A percentile compares a stretch with the other conserved stretches of the same genome.
These are phyloP conservation scores for Etheostoma spectabile DNA, from an alignment of 2,113 vertebrate genomes.

Conservation along the genomic window DNA sequence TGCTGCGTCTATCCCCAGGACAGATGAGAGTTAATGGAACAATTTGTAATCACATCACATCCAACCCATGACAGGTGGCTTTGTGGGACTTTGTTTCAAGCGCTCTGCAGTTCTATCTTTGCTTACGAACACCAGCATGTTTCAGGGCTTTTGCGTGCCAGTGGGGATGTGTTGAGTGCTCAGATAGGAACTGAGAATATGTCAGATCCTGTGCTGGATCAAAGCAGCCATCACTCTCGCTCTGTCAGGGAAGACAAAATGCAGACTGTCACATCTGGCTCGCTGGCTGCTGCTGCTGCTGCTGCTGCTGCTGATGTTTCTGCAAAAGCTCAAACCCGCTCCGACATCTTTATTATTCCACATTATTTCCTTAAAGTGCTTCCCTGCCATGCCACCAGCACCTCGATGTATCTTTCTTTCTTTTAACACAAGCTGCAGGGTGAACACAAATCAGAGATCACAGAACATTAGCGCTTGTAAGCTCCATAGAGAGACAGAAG, in stretches of 20 bases:
- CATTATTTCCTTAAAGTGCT: conserved; percentile 29
- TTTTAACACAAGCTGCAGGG: conserved; percentile 18
- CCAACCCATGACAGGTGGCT: conserved; percentile 59
- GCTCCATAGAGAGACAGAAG: conserved; percentile 8
- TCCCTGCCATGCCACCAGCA: background rate
- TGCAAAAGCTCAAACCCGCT: conserved; percentile 49
- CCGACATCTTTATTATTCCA: conserved; percentile 52
- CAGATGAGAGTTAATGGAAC: conserved; percentile 53
- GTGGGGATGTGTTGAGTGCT: conserved; percentile 43
- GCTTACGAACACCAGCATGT: conserved; percentile 7
- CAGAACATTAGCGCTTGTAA: conserved; percentile 11
- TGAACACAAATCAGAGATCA: conserved; percentile 24
- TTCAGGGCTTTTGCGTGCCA: conserved; percentile 11
- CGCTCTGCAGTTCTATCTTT: conserved; percentile 10
- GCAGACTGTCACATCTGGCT: conserved; percentile 63
- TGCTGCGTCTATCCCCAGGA: conserved; percentile 8
- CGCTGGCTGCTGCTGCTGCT: conserved; percentile 18
- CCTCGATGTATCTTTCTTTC: conserved; percentile 19
- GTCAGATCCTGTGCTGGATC: conserved; percentile 66
- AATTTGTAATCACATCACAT: conserved; percentile 64
- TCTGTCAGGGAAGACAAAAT: conserved; percentile 59
- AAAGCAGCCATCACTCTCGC: conserved; percentile 68
- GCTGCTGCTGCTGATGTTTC: conserved; percentile 36
- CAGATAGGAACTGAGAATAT: conserved; percentile 41
- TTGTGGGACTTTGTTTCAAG: conserved; percentile 51